Base-by-base conservation (phyloP, 2,888 invertebrate genomes). In the Parthenolecanium corni region DNA sequence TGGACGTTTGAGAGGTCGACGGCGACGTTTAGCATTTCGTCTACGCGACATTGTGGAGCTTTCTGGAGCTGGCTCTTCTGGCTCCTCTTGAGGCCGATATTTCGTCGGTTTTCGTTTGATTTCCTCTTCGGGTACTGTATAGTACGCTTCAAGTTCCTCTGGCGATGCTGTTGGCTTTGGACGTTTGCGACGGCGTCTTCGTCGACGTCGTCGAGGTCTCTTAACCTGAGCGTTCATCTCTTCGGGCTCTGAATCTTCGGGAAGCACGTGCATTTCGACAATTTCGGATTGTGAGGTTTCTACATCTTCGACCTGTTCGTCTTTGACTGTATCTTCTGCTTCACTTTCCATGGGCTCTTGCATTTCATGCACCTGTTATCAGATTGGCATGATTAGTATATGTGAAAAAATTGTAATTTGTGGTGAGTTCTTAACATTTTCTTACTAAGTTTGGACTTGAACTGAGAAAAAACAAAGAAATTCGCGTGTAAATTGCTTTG, bases 131-230 rank as follows among this genome's bases (percentile, higher is more conserved):
- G 61, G 21, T 6, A 51, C 2, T 1, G 51, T 18, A 24, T 61
- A 61, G 38, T 61, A 61, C 1, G 38, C 3, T 18, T 49, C 49
- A 16, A 47, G 12, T 5, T 49, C 49, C 1, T 49, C 49, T 18
- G 49, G 49, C 11, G 20, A 21, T 18, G 49, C 11, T 14, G 49
- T 49, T 6, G 51, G 51, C 23, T 51, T 61, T 16, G 61, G 61
- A 11, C 61, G 51, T 40, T 61, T 61, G n/a, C 61, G 24, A 20
- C 61, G 61, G 21, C 51, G 38, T 20, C 61, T 25, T 16, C 61
- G 61, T 5, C 61, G 49, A 23, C 61, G 61, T 40, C 61, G 20
- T 16, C 61, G 61, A 2, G 36, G 47, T 9, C 61, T 25, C 40
- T 61, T 47, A 11, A 51, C 31, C 1, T 11, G 21, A n/a, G 24